Evolutionary conservation across 2,888 invertebrate species (phyloP).

Genomic region (Archaeoteleia sp.): DNA sequence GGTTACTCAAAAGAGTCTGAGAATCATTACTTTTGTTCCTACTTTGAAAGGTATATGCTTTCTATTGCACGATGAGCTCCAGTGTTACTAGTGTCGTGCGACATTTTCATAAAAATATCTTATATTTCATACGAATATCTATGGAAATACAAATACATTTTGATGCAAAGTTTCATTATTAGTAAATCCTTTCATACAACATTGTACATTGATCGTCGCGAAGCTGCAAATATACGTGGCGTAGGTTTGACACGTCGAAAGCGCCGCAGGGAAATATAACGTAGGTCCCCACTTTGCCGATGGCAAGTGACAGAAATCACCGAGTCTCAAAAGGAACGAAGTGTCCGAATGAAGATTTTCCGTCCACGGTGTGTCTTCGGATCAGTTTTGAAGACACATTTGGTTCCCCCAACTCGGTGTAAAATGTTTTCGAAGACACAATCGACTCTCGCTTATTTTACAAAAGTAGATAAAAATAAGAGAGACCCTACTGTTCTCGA

Average conservation of each 20-base stretch:
- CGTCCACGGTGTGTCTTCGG: no score
- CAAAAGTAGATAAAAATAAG: no score
- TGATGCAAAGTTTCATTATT: constrained; percentile 46
- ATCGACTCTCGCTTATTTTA: no score
- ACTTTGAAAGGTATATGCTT: constrained; percentile 19
- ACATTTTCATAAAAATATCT: constrained; percentile 43
- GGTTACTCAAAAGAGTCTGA: neutral
- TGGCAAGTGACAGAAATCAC: constrained; percentile 19
- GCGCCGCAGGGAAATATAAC: constrained; percentile 9
- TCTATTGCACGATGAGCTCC: constrained; percentile 35
- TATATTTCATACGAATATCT: constrained; percentile 25
- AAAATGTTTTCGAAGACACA: no score
- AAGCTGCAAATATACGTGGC: constrained; percentile 33
- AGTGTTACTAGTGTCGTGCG: constrained; percentile 20
- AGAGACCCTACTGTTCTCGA: no score
- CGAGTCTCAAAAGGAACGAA: constrained; percentile 16
- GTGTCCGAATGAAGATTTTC: neutral
- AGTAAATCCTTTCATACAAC: constrained; percentile 45
- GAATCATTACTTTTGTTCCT: constrained; percentile 11
- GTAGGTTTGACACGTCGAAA: constrained; percentile 18
- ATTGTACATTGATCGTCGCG: constrained; percentile 43
- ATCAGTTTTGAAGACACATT: no score
- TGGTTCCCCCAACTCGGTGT: no score
- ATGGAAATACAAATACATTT: constrained; percentile 48
- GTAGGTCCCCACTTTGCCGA: constrained; percentile 16